These are phyloP conservation scores for Anguilla pacifica DNA, from an alignment of 2,797 vertebrate genomes.

Conservation along the genomic window DNA sequence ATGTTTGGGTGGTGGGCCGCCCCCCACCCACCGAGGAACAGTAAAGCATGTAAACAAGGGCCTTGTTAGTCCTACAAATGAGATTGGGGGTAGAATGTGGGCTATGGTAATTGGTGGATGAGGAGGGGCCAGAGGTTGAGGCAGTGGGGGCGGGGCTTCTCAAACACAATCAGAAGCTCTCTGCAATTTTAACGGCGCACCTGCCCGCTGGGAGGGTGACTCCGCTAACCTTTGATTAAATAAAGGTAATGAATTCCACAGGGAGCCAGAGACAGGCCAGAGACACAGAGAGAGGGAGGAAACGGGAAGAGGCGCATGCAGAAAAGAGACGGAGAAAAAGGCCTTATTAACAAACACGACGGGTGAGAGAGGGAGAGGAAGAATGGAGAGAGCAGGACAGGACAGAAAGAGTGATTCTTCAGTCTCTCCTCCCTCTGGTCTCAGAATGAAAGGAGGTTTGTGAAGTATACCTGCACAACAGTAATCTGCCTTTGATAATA, in stretches of 20 bases:
- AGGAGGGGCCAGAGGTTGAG: not conserved
- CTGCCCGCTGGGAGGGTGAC: not conserved
- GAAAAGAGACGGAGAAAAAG: conserved; percentile 14
- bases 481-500: conserved; percentile 13
- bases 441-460: not conserved
- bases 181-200: not conserved
- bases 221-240: conserved; percentile 52
- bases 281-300: conserved; percentile 26
- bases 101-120: not conserved
- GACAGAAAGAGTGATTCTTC: not conserved
- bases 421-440: not conserved
- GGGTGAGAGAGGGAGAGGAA: not conserved
- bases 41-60: not conserved
- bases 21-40: not conserved
- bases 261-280: conserved; percentile 16
- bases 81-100: not conserved
- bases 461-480: not conserved
- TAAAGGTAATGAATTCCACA: conserved; percentile 38
- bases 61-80: conserved; percentile 18
- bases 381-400: not conserved
- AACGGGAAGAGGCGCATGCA: not conserved
- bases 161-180: conserved; percentile 26
- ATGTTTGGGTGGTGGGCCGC: not conserved
- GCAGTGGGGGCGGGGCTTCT: not conserved
- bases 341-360: conserved; percentile 18